Evolutionary conservation across 2,888 invertebrate genomes (phyloP).

Genomic region (Eristalis tenax): DNA sequence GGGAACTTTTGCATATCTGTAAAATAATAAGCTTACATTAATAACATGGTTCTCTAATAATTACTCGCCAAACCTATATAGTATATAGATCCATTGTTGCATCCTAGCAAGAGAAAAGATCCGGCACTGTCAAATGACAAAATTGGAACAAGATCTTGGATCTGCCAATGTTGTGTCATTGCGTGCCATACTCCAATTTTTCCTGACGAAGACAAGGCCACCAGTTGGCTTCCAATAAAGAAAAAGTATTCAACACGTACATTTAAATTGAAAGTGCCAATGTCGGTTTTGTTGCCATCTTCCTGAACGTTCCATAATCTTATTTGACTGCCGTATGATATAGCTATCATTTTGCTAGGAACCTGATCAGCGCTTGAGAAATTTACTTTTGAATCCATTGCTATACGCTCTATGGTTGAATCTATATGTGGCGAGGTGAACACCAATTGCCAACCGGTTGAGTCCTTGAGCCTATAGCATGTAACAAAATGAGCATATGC

Average conservation of each 20-base stretch:
- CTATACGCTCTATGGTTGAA: conserved; percentile 92
- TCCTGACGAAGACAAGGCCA: conserved; percentile 95
- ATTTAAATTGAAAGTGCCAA: conserved; percentile 94
- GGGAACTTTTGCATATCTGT: conserved; percentile 99
- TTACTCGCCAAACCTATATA: conserved; percentile 88
- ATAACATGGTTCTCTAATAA: neutral
- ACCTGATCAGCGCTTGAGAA: conserved; percentile 82
- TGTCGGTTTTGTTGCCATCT: conserved; percentile 87
- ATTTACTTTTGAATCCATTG: conserved; percentile 88
- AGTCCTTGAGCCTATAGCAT: conserved; percentile 96
- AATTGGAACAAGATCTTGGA: conserved; percentile 97
- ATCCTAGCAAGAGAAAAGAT: conserved; percentile 95
- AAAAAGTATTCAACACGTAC: conserved; percentile 97
- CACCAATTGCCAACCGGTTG: conserved; percentile 97
- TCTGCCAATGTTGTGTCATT: conserved; percentile 99
- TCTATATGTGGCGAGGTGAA: conserved; percentile 97
- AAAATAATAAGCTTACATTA: conserved; percentile 63
- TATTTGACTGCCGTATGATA: conserved; percentile 89
- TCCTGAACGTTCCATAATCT: conserved; percentile 91
- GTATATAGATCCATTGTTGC: conserved; percentile 97
- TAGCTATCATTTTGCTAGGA: conserved; percentile 90
- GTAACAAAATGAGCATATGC: conserved; percentile 98
- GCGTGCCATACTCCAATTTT: conserved; percentile 99
- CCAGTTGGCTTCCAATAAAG: conserved; percentile 98
- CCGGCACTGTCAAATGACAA: conserved; percentile 98